Evolutionary conservation across 2,888 invertebrate genomes (phyloP), one percentile per base, ranked within the genome.

Genomic region (Chloroclysta siterata): DNA sequence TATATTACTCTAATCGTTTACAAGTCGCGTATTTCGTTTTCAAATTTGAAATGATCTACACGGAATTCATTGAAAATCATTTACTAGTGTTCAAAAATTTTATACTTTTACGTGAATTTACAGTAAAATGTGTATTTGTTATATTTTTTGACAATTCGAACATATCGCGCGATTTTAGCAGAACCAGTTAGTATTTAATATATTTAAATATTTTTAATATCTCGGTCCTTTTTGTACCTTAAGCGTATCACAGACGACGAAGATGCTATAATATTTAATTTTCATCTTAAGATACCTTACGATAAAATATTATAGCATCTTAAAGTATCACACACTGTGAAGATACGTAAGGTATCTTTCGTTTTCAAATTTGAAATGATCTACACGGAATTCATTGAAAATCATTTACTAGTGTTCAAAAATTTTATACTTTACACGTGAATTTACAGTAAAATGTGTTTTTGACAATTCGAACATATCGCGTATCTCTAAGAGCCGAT

Each of bases 21-120:
- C 13, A 22, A 29, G n/a, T 33, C 15, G 33, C 22, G 51, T 58
- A 39, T 46, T 39, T 60, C 15, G 47, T 7, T 36, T 52, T 59
- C 14, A 11, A 53, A 6, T 41, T 54, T n/a, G 50, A 44, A 41
- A 17, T 41, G 28, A 33, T 7, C 33, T 48, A 29, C 29, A 28
- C 22, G 10, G n/a, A 29, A 14, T 53, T 29, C 33, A 46, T 39
- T n/a, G 36, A 33, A 33, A 33, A 8, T 33, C 8, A 33, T 33
- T 33, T 47, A 46, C n/a, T n/a, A 39, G 29, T 33, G 17, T 17
- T 46, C 11, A 5, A 44, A 44, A 10, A 10, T 46, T 14, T 17
- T 46, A 17, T 4, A 17, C 3, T 8, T 46, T 46, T n/a, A 10
- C 46, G 3, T 17, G 44, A 14, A 44, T 15, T n/a, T n/a, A 42